A percentile compares a stretch with the other conserved stretches of the same genome.
Evolutionary conservation across 2,888 invertebrate species (phyloP).

Genomic region (Tromatobia lineatoria): DNA sequence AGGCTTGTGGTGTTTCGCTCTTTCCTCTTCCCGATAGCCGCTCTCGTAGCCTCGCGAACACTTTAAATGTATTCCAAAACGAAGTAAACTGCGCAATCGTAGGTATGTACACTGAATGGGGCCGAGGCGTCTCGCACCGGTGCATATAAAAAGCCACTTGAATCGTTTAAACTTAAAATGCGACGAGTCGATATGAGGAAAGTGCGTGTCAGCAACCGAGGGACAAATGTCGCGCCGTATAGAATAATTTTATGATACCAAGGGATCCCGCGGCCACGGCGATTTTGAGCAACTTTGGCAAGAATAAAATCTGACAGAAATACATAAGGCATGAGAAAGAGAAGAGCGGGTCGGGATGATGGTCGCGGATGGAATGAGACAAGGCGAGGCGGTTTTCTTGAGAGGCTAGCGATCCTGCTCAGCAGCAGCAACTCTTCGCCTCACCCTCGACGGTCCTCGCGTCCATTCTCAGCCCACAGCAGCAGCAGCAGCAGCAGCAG

Average conservation of each 20-base stretch:
- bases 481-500: conserved; percentile 38
- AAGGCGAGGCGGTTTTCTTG: conserved; percentile 57
- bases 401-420: conserved; percentile 56
- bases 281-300: conserved; percentile 70
- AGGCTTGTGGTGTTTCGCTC: conserved; percentile 22
- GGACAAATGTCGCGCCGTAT: conserved; percentile 54
- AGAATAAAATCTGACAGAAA: conserved; percentile 72
- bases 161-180: conserved; percentile 6
- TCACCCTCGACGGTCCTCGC: conserved; percentile 56
- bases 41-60: conserved; percentile 2
- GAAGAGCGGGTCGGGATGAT: conserved; percentile 29
- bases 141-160: conserved; percentile 34
- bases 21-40: conserved; percentile 16
- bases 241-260: conserved; percentile 67
- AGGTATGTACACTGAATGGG: background rate
- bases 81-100: background rate
- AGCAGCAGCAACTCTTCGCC: conserved; percentile 42
- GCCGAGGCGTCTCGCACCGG: conserved; percentile 5
- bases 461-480: conserved; percentile 68
- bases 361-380: conserved; percentile 20
- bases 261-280: conserved; percentile 41
- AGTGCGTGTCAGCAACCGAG: conserved; percentile 40
- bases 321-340: conserved; percentile 71
- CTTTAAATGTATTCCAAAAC: conserved; percentile 38
- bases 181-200: conserved; percentile 33